Conservation (phyloP, 92 coral and sea anemone genomes). For the Metridium senile region DNA sequence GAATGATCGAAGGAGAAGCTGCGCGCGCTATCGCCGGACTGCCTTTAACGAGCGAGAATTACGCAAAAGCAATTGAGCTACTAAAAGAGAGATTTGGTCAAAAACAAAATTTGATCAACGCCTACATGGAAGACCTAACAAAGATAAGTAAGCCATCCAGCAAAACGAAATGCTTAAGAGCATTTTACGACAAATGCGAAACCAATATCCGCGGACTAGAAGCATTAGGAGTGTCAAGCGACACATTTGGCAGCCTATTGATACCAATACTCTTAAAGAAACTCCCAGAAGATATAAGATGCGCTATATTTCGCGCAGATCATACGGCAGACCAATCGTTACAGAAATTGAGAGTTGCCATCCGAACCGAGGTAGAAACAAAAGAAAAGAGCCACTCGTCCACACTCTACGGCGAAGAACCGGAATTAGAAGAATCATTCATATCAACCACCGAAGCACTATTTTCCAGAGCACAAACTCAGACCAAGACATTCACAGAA, state of each 20-base stretch:
- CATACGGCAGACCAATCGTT: constrained; percentile 32
- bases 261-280: constrained; percentile 27
- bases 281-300: constrained; percentile 22
- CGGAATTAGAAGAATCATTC: too few species aligned
- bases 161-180: constrained; percentile 52
- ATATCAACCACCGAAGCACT: too few species aligned
- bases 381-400: constrained; percentile 30
- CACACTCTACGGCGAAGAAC: too few species aligned
- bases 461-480: too few species aligned
- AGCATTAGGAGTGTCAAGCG: constrained; percentile 52
- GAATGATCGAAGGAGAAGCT: constrained; percentile 44
- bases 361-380: constrained; percentile 32
- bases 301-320: constrained; percentile 25
- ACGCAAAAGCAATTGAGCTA: constrained; percentile 57
- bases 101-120: constrained; percentile 53
- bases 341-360: constrained; percentile 25
- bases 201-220: constrained; percentile 63
- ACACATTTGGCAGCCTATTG: constrained; percentile 36
- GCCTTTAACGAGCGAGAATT: constrained; percentile 55
- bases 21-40: constrained; percentile 55
- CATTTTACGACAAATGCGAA: constrained; percentile 58
- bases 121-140: constrained; percentile 67
- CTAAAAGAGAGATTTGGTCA: constrained; percentile 67
- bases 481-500: too few species aligned
- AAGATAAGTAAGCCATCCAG: constrained; percentile 47